A percentile compares a stretch with the other conserved stretches of the same genome.
Conservation (phyloP, 2,888 invertebrate genomes). For the Yponomeuta sedellus region DNA sequence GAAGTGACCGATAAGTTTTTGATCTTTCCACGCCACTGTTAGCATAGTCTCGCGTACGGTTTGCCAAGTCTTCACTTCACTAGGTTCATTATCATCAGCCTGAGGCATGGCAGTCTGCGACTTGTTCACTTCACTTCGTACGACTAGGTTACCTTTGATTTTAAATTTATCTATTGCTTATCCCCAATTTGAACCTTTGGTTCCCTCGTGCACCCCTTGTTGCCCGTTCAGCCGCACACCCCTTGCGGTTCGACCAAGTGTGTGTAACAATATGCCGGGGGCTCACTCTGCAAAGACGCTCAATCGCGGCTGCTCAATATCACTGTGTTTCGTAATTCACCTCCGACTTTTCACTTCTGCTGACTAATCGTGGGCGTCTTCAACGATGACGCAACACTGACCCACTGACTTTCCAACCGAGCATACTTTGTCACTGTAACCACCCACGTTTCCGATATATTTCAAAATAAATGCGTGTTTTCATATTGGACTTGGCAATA, state of each 20-base stretch:
- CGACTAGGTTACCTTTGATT: background rate
- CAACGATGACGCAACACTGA: constrained; percentile 23
- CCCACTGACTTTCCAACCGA: constrained; percentile 25
- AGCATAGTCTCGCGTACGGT: background rate
- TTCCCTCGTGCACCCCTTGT: background rate
- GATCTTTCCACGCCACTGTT: background rate
- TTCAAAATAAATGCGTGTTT: constrained; percentile 31
- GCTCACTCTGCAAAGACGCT: background rate
- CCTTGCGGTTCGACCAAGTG: background rate
- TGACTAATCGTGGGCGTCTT: constrained; percentile 19
- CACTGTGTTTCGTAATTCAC: constrained; percentile 34
- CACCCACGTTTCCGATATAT: constrained; percentile 30
- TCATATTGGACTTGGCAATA: constrained; percentile 34
- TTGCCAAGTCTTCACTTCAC: background rate
- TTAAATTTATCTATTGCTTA: background rate
- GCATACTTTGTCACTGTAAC: constrained; percentile 32
- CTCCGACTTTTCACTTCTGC: constrained; percentile 22
- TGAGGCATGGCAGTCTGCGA: background rate
- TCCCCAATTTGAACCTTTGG: background rate
- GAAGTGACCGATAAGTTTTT: background rate
- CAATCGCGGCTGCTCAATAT: background rate
- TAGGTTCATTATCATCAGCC: background rate
- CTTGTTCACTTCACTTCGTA: background rate
- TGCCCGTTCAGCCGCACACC: background rate
- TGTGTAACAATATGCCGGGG: background rate